phyloP scores from a whole-genome alignment of 2,888 invertebrate genomes.

The Dicyrtomina minuta region DNA sequence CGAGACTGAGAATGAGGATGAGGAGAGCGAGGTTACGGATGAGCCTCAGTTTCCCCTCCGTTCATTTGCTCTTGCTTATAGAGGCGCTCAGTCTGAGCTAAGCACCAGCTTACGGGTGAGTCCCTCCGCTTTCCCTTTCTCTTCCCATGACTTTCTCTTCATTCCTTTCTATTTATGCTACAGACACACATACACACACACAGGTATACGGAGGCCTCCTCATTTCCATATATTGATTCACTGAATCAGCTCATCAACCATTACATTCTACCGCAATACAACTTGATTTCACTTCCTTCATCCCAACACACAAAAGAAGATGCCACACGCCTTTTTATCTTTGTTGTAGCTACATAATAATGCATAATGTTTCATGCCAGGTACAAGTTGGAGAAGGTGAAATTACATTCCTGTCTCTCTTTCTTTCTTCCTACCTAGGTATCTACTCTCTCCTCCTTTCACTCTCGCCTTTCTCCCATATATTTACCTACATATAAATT shows the following conservation, averaged over 20 bases:
- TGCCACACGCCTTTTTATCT: not conserved
- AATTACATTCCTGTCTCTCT: not conserved
- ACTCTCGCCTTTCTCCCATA: too few species aligned
- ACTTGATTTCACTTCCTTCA: too few species aligned
- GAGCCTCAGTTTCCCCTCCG: conserved; percentile 44
- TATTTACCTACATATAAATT: too few species aligned
- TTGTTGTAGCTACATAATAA: not conserved
- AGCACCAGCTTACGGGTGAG: conserved; percentile 47
- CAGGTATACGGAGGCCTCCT: not conserved
- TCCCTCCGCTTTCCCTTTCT: not conserved
- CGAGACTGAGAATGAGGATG: conserved; percentile 16
- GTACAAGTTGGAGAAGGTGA: not conserved
- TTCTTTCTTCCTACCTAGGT: not conserved
- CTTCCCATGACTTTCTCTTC: conserved; percentile 1
- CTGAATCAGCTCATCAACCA: not conserved
- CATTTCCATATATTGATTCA: conserved; percentile 8
- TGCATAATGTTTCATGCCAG: not conserved
- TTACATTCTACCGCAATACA: not conserved
- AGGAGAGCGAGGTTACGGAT: conserved; percentile 2
- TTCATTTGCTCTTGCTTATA: conserved; percentile 47
- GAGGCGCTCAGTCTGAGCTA: conserved; percentile 38
- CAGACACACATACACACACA: not conserved
- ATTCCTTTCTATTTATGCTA: not conserved
- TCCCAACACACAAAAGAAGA: too few species aligned
- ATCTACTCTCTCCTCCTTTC: not conserved